Evolutionary conservation across 2,113 vertebrate species (phyloP).

Genomic region (Anseranas semipalmata): DNA sequence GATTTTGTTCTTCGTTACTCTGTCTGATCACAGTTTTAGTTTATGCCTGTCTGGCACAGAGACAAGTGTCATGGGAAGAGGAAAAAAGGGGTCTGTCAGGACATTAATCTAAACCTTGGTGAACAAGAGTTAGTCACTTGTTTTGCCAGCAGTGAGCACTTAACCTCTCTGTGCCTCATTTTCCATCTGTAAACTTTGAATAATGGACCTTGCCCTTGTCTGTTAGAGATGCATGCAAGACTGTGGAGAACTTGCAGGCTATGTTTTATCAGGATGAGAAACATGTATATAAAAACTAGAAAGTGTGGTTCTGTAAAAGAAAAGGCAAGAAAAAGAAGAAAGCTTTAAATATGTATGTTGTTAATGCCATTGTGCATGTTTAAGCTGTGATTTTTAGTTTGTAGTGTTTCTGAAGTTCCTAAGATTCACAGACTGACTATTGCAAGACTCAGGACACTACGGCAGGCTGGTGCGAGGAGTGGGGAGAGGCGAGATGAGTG

Average conservation of each 20-base stretch:
- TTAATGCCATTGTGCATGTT: neutral
- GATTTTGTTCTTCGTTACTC: neutral
- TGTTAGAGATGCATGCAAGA: neutral
- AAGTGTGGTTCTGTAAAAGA: neutral
- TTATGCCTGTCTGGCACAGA: neutral
- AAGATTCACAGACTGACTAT: neutral
- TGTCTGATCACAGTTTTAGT: neutral
- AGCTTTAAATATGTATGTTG: neutral
- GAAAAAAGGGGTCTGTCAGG: neutral
- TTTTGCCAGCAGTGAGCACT: constrained; percentile 12
- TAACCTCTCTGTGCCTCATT: neutral
- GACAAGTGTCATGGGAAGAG: neutral
- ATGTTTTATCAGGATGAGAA: neutral
- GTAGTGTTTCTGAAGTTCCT: neutral
- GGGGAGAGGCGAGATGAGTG: neutral
- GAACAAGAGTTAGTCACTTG: neutral
- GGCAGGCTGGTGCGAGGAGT: neutral
- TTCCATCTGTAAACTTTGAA: neutral
- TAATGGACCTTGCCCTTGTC: neutral
- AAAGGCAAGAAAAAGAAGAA: no score
- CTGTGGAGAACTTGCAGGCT: neutral
- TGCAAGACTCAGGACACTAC: neutral
- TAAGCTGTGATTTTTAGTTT: neutral
- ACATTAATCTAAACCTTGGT: neutral
- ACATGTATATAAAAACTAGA: neutral